Conservation (phyloP, 2,888 invertebrate species). For the Pediacus dermestoides region DNA sequence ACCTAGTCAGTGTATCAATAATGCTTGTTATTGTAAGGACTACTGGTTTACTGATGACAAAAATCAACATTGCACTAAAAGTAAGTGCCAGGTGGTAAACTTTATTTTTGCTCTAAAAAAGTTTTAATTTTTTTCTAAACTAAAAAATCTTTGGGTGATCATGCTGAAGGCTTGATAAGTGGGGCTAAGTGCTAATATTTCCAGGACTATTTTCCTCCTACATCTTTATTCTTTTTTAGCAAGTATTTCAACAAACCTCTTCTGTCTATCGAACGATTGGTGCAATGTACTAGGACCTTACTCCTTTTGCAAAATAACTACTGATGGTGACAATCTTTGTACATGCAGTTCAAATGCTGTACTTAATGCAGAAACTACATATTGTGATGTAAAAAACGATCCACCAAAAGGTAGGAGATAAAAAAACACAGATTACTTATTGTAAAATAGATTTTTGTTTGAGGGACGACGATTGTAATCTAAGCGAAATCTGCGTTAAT, state of each 20-base stretch:
- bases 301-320: conserved; percentile 10
- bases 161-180: too few relatives aligned
- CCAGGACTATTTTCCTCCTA: too few relatives aligned
- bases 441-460: conserved; percentile 9
- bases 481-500: too few relatives aligned
- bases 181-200: too few relatives aligned
- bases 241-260: conserved; percentile 14
- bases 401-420: too few relatives aligned
- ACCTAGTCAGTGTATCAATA: conserved; percentile 7
- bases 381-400: too few relatives aligned
- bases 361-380: conserved; percentile 10
- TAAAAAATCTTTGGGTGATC: too few relatives aligned
- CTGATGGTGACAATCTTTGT: conserved; percentile 9
- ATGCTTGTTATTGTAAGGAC: conserved; percentile 18
- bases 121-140: neutral
- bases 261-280: conserved; percentile 16
- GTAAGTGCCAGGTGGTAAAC: neutral
- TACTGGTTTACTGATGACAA: conserved; percentile 12
- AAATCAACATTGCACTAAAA: conserved; percentile 17
- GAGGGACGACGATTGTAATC: conserved; percentile 1
- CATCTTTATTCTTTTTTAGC: conserved; percentile 19
- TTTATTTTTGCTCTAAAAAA: neutral
- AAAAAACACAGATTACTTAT: too few relatives aligned
- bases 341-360: conserved; percentile 7
- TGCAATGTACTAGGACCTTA: conserved; percentile 18